Conservation (phyloP, 2,888 invertebrate species). For the Pandemis cinnamomeana region DNA sequence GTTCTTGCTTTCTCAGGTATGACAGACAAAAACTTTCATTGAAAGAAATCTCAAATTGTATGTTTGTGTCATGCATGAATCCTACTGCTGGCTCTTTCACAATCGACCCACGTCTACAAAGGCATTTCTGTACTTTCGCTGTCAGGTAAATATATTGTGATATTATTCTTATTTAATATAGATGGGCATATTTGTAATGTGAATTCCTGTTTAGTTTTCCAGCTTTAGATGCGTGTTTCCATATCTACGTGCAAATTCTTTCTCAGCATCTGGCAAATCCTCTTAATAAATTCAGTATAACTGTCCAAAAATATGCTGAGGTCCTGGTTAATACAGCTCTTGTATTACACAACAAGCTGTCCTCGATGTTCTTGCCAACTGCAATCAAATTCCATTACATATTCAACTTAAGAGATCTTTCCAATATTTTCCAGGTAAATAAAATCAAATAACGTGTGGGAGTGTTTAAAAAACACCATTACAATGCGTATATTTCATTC, state of each 20-base stretch:
- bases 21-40: slow-evolving; percentile 93
- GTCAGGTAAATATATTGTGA: slow-evolving; percentile 84
- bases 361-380: slow-evolving; percentile 93
- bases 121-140: slow-evolving; percentile 94
- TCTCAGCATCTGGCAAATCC: slow-evolving; percentile 89
- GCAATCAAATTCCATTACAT: slow-evolving; percentile 98
- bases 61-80: slow-evolving; percentile 98
- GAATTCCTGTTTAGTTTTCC: slow-evolving; percentile 88
- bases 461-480: not conserved
- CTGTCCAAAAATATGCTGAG: slow-evolving; percentile 85
- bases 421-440: slow-evolving; percentile 95
- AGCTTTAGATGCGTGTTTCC: slow-evolving; percentile 90
- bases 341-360: slow-evolving; percentile 89
- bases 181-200: slow-evolving; percentile 15
- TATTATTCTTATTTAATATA: not conserved
- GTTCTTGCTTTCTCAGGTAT: slow-evolving; percentile 84
- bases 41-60: slow-evolving; percentile 96
- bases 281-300: slow-evolving; percentile 86
- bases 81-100: slow-evolving; percentile 98
- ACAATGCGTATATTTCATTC: not conserved
- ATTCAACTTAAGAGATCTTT: slow-evolving; percentile 96
- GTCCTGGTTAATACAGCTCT: slow-evolving; percentile 89
- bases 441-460: not conserved
- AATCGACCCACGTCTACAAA: slow-evolving; percentile 94
- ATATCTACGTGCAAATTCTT: slow-evolving; percentile 94